These are phyloP conservation scores for Dasyprocta punctata DNA, from an alignment of 2,113 vertebrate genomes.

Conservation along the genomic window DNA sequence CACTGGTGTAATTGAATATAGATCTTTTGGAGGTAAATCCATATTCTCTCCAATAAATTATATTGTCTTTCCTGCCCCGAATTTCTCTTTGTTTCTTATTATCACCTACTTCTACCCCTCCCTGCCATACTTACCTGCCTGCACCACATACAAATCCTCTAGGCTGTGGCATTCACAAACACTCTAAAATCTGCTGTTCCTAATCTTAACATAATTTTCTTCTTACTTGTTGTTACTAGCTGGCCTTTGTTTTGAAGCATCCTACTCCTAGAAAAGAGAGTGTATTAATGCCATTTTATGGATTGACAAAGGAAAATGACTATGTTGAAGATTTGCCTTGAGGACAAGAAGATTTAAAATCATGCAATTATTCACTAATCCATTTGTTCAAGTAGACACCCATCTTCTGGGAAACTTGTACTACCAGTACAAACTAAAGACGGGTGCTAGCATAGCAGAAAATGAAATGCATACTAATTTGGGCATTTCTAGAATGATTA, in stretches of 20 bases:
- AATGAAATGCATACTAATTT: neutral
- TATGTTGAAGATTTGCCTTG: neutral
- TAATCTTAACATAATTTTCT: neutral
- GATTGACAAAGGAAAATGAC: neutral
- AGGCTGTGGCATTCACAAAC: neutral
- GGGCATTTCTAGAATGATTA: conserved; percentile 3
- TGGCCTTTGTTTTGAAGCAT: neutral
- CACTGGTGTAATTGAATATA: neutral
- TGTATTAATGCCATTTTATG: conserved; percentile 31
- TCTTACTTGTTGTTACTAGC: neutral
- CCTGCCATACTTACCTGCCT: neutral
- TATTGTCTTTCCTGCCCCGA: neutral
- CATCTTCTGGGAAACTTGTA: neutral
- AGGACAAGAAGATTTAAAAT: neutral
- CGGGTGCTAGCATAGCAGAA: neutral
- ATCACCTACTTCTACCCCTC: neutral
- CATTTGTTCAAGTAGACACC: neutral
- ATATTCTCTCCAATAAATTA: neutral
- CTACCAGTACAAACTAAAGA: neutral
- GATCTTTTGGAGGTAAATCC: neutral
- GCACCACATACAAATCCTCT: neutral
- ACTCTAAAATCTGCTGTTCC: neutral
- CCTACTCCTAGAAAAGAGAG: neutral
- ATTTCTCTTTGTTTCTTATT: neutral
- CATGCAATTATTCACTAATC: neutral